Evolutionary conservation across 1,140 invertebrate species (phyloP).

Genomic region (Neodiprion pinetum): DNA sequence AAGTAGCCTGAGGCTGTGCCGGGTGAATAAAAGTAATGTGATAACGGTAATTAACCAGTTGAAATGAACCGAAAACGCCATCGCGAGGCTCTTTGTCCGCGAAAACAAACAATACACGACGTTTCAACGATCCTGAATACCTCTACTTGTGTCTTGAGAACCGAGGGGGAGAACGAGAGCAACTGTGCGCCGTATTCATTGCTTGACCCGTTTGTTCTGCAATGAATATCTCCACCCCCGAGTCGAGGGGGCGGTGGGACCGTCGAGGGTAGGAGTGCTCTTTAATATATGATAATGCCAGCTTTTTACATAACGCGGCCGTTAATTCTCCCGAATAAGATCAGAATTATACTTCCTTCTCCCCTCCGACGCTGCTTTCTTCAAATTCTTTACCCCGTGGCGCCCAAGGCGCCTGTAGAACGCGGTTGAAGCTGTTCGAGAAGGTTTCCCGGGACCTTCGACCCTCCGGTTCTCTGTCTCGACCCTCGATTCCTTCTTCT

Average conservation of each 20-base stretch:
- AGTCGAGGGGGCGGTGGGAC: constrained; percentile 1
- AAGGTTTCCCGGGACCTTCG: neutral
- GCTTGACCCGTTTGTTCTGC: constrained; percentile 16
- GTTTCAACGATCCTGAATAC: neutral
- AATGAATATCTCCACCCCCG: neutral
- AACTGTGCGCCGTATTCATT: neutral
- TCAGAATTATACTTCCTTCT: constrained; percentile 1
- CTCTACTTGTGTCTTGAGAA: neutral
- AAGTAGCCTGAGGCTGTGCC: no score
- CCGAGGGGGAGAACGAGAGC: no score
- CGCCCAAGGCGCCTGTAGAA: neutral
- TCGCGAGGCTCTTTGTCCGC: neutral
- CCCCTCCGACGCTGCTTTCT: neutral
- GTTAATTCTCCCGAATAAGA: constrained; percentile 21
- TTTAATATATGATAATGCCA: constrained; percentile 32
- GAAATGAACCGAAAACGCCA: neutral
- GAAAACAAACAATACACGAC: neutral
- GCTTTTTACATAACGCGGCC: constrained; percentile 28
- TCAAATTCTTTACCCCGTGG: neutral
- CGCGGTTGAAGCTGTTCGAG: neutral
- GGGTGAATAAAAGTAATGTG: neutral
- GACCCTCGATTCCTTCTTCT: neutral
- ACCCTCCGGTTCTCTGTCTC: neutral
- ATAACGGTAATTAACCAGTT: neutral
- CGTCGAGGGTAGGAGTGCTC: constrained; percentile 14